Conservation (phyloP, 2,113 vertebrate genomes). For the Cyprinodon tularosa region DNA sequence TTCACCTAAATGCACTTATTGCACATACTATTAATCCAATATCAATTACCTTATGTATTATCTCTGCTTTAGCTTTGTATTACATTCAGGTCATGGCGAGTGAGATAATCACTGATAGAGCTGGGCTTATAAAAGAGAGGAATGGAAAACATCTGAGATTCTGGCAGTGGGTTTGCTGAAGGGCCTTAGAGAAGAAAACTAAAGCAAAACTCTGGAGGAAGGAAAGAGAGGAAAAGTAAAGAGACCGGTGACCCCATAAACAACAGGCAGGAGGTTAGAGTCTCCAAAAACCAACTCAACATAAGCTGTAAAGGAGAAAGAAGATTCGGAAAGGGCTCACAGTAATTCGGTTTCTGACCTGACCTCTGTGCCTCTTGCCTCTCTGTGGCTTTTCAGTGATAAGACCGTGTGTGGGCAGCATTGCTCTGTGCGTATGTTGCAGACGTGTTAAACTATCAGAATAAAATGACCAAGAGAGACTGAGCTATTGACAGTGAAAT, state of each 20-base stretch:
- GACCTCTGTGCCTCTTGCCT: slow-evolving; percentile 60
- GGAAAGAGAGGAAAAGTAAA: slow-evolving; percentile 42
- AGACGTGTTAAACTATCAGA: slow-evolving; percentile 57
- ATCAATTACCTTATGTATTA: slow-evolving; percentile 21
- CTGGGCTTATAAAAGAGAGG: slow-evolving; percentile 58
- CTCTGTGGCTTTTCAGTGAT: slow-evolving; percentile 68
- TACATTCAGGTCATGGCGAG: slow-evolving; percentile 54
- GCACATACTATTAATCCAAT: slow-evolving; percentile 21
- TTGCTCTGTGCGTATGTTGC: slow-evolving; percentile 36
- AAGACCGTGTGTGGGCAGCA: slow-evolving; percentile 71
- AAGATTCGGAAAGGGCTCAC: slow-evolving; percentile 43
- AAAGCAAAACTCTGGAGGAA: slow-evolving; percentile 47
- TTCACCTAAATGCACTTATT: slow-evolving; percentile 10
- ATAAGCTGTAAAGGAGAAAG: slow-evolving; percentile 14
- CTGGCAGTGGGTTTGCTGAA: slow-evolving; percentile 37
- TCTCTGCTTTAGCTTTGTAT: slow-evolving; percentile 42
- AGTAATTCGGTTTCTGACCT: slow-evolving; percentile 75
- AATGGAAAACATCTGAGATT: slow-evolving; percentile 48
- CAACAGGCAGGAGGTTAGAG: slow-evolving; percentile 42
- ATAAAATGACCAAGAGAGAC: slow-evolving; percentile 65
- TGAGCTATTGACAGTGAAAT: slow-evolving; percentile 47
- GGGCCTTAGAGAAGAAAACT: slow-evolving; percentile 44
- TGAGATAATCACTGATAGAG: slow-evolving; percentile 54
- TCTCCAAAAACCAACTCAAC: slow-evolving; percentile 35
- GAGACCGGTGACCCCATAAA: slow-evolving; percentile 40